Evolutionary conservation across 2,797 vertebrate species (phyloP).

Genomic region (Eupleurogrammus muticus): DNA sequence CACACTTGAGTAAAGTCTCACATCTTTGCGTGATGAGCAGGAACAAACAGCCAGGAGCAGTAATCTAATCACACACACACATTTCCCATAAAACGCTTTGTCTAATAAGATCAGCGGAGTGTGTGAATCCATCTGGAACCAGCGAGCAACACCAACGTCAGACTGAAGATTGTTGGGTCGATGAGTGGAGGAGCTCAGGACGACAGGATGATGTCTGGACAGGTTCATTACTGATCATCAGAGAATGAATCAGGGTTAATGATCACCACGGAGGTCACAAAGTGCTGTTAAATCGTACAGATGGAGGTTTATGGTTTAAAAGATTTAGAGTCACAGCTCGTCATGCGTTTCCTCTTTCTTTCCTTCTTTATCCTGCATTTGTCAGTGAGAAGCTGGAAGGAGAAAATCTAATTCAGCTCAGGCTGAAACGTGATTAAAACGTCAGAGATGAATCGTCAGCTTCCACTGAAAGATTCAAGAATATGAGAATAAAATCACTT

Average conservation of each 20-base stretch:
- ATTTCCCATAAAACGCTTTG: constrained; percentile 79
- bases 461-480: no score
- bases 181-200: constrained; percentile 18
- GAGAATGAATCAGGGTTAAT: not conserved
- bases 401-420: constrained; percentile 60
- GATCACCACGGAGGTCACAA: not conserved
- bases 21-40: constrained; percentile 23
- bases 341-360: constrained; percentile 12
- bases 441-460: no score
- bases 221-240: not conserved
- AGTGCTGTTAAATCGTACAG: not conserved
- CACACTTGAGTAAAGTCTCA: no score
- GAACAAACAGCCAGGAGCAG: constrained; percentile 51
- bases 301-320: not conserved
- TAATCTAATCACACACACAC: constrained; percentile 81
- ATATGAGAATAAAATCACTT: constrained; percentile 29
- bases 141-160: constrained; percentile 69
- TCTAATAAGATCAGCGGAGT: constrained; percentile 81
- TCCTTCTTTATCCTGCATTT: constrained; percentile 13
- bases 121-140: constrained; percentile 70
- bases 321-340: constrained; percentile 7
- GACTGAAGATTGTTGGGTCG: constrained; percentile 62
- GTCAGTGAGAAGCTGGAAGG: constrained; percentile 36
- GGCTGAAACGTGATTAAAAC: constrained; percentile 70
- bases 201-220: not conserved